phyloP scores from a whole-genome alignment of 2,888 invertebrate genomes.

The Metopia argyrocephala region DNA sequence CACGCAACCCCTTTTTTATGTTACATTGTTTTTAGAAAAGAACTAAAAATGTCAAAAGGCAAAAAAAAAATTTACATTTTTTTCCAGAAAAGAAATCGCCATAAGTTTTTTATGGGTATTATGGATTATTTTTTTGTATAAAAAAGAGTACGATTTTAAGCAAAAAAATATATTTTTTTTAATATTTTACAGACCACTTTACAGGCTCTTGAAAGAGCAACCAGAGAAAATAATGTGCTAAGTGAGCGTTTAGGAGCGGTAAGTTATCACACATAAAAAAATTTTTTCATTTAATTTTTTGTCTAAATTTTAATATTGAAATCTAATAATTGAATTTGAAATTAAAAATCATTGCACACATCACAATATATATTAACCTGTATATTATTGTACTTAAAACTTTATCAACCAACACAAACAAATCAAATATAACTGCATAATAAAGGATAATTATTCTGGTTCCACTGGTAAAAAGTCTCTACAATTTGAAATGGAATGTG shows the following conservation, averaged over 20 bases:
- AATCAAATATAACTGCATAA: slow-evolving; percentile 6
- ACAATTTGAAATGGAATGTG: slow-evolving; percentile 93
- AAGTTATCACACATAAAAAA: slow-evolving; percentile 64
- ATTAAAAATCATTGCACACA: background rate
- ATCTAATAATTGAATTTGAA: slow-evolving; percentile 3
- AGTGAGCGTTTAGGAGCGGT: slow-evolving; percentile 85
- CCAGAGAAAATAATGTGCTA: slow-evolving; percentile 85
- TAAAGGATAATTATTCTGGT: slow-evolving; percentile 73
- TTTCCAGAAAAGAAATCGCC: too few species aligned
- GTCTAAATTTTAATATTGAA: background rate
- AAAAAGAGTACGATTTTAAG: too few species aligned
- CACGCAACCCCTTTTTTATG: too few species aligned
- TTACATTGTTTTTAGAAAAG: too few species aligned
- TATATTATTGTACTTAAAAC: slow-evolving; percentile 10
- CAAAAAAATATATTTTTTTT: background rate
- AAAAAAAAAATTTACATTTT: too few species aligned
- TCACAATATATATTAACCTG: slow-evolving; percentile 14
- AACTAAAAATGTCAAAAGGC: too few species aligned
- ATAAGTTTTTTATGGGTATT: too few species aligned
- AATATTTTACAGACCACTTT: slow-evolving; percentile 80
- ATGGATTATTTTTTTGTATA: too few species aligned
- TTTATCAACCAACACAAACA: background rate
- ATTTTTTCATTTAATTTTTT: background rate
- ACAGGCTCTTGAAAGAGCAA: slow-evolving; percentile 85
- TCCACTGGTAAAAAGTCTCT: slow-evolving; percentile 82